These are phyloP conservation scores for Dastarcus helophoroides DNA, from an alignment of 2,888 invertebrate species.

Conservation along the genomic window DNA sequence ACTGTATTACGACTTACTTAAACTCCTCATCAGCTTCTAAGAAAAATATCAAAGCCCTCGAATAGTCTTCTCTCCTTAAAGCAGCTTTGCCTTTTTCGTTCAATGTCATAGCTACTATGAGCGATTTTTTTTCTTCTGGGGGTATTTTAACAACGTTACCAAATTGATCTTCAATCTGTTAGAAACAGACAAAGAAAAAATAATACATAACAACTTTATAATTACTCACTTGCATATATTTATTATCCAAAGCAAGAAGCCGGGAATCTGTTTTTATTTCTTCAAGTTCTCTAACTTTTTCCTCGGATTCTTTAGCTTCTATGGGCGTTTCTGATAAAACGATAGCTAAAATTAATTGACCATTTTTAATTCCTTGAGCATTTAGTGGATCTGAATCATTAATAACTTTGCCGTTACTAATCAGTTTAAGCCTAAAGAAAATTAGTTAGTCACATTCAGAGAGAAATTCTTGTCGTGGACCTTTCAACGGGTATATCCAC, in stretches of 20 bases:
- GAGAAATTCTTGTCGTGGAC: slow-evolving; percentile 26
- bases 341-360: slow-evolving; percentile 55
- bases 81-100: slow-evolving; percentile 69
- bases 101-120: slow-evolving; percentile 65
- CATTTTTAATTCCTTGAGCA: slow-evolving; percentile 55
- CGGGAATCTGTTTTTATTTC: slow-evolving; percentile 34
- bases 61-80: slow-evolving; percentile 51
- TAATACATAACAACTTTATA: neutral
- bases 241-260: slow-evolving; percentile 40
- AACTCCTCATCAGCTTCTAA: slow-evolving; percentile 69
- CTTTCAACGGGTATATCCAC: slow-evolving; percentile 35
- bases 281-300: slow-evolving; percentile 30
- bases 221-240: slow-evolving; percentile 43
- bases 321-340: slow-evolving; percentile 32
- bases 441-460: slow-evolving; percentile 6
- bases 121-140: slow-evolving; percentile 51
- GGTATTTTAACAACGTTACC: slow-evolving; percentile 65
- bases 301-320: slow-evolving; percentile 30
- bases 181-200: neutral
- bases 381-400: slow-evolving; percentile 40
- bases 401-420: slow-evolving; percentile 54
- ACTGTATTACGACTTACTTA: slow-evolving; percentile 36
- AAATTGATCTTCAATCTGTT: slow-evolving; percentile 62
- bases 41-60: slow-evolving; percentile 59
- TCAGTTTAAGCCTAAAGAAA: slow-evolving; percentile 50